Conservation (phyloP, 1,140 invertebrate genomes). For the Drosophila persimilis region DNA sequence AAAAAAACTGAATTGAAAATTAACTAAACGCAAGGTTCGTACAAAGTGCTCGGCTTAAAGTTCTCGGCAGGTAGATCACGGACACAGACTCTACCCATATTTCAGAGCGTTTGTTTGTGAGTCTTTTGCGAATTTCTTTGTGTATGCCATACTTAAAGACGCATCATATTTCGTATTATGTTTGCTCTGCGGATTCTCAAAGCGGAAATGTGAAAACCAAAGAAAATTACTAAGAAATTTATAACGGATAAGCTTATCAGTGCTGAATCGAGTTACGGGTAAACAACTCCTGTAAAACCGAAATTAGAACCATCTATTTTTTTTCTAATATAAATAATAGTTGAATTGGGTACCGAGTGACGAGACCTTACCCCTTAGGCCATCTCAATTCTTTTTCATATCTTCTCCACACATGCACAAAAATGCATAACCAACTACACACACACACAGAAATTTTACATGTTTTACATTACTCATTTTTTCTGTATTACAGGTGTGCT, state of each 20-base stretch:
- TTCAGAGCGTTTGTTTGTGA: slow-evolving; percentile 21
- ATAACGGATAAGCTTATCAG: no score
- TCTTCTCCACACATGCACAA: not conserved
- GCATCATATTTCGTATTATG: slow-evolving; percentile 28
- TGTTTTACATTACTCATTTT: slow-evolving; percentile 41
- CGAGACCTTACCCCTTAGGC: no score
- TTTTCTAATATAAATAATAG: no score
- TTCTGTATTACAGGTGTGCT: slow-evolving; percentile 74
- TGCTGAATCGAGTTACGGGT: no score
- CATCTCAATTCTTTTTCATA: no score
- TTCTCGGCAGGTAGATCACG: slow-evolving; percentile 37
- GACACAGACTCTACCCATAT: slow-evolving; percentile 12
- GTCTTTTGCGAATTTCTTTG: slow-evolving; percentile 16
- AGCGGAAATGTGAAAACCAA: no score
- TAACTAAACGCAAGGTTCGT: slow-evolving; percentile 48
- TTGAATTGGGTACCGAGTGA: no score
- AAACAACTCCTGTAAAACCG: no score
- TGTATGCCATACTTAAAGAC: slow-evolving; percentile 24
- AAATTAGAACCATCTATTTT: no score
- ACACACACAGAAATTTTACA: slow-evolving; percentile 7
- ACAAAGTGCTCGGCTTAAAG: not conserved
- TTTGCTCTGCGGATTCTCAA: no score
- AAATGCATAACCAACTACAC: not conserved
- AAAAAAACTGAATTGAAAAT: slow-evolving; percentile 10
- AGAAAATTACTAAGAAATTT: no score